Evolutionary conservation across 2,888 invertebrate genomes (phyloP), one percentile per base, ranked within the genome.

Genomic region (Chrysodeixis includens): DNA sequence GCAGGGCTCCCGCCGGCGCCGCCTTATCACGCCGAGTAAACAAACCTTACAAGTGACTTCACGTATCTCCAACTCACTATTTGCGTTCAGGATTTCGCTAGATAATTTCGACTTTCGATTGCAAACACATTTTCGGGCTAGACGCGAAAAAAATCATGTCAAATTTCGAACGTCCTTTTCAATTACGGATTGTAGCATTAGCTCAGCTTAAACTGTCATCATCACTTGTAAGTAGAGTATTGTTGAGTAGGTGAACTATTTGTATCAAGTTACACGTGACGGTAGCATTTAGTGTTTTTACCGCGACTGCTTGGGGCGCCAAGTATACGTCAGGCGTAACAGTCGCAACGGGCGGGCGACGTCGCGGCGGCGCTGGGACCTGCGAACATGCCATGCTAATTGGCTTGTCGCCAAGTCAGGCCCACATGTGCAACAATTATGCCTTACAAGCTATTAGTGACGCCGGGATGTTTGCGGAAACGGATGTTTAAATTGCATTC

Each of bases 401-500:
- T 95, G 94, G 93, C 90, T 93, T 93, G 95, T 94, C 95, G 95
- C 94, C 94, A 91, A 83, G 80, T 83, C 83, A 82, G 80, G 82
- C 84, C 86, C 93, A 94, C 94, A 94, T 94, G 94, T 95, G 94
- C 89, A 78, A 92, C 94, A 94, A 95, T 94, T 94, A 94, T 93
- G 90, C 93, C 92, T 88, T 92, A 93, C 92, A 88, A 90, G 88
- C 93, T 94, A 94, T 94, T 94, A 94, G 90, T 87, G 83, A 85
- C 84, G 82, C 83, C 81, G 84, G 86, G 88, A 88, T 93, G 90
- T 88, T 90, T 93, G 90, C 94, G 94, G 94, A 95, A 95, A 93
- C 94, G 95, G 94, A 95, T 94, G 94, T 94, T 93, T 92, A 91
- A 94, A 94, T 93, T 91, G 93, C 93, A 91, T 92, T 91, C 92